A percentile compares a stretch with the other conserved stretches of the same genome.
Conservation (phyloP, 2,888 invertebrate genomes). For the Lingula anatina region DNA sequence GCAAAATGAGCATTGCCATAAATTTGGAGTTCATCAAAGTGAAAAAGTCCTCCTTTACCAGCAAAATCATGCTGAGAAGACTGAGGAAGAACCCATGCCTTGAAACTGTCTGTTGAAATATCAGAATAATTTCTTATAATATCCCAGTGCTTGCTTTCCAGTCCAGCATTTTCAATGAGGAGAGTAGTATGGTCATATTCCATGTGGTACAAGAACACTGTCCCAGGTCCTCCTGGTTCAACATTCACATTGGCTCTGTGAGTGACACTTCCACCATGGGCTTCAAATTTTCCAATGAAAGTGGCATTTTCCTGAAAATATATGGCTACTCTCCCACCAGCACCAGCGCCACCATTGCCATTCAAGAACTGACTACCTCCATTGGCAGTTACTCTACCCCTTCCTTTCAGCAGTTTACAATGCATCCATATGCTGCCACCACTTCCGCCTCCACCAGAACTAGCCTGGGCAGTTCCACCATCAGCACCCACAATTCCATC, state of each 20-base stretch:
- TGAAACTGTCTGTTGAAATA: slow-evolving; percentile 24
- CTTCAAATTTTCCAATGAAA: slow-evolving; percentile 24
- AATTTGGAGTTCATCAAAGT: slow-evolving; percentile 30
- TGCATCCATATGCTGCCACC: slow-evolving; percentile 27
- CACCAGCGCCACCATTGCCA: slow-evolving; percentile 24
- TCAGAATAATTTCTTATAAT: slow-evolving; percentile 21
- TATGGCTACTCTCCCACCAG: slow-evolving; percentile 31
- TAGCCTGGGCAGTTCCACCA: slow-evolving; percentile 19
- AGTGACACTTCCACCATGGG: slow-evolving; percentile 22
- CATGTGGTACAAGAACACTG: slow-evolving; percentile 27
- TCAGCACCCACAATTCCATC: slow-evolving; percentile 25
- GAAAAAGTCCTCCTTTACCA: slow-evolving; percentile 9
- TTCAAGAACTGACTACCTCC: slow-evolving; percentile 19
- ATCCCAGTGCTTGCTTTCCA: slow-evolving; percentile 7
- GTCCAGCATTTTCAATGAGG: slow-evolving; percentile 23
- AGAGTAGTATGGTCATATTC: slow-evolving; percentile 24
- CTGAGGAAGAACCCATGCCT: slow-evolving; percentile 30
- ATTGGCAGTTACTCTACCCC: slow-evolving; percentile 29
- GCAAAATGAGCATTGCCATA: slow-evolving; percentile 34
- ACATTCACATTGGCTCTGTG: slow-evolving; percentile 3
- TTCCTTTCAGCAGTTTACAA: slow-evolving; percentile 20
- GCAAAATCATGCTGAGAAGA: slow-evolving; percentile 24
- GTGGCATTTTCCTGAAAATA: slow-evolving; percentile 27
- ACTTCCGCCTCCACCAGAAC: slow-evolving; percentile 26
- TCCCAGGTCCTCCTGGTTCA: slow-evolving; percentile 33